These are phyloP conservation scores for Rhynchomys soricoides DNA, from an alignment of 2,113 vertebrate species.

Conservation along the genomic window DNA sequence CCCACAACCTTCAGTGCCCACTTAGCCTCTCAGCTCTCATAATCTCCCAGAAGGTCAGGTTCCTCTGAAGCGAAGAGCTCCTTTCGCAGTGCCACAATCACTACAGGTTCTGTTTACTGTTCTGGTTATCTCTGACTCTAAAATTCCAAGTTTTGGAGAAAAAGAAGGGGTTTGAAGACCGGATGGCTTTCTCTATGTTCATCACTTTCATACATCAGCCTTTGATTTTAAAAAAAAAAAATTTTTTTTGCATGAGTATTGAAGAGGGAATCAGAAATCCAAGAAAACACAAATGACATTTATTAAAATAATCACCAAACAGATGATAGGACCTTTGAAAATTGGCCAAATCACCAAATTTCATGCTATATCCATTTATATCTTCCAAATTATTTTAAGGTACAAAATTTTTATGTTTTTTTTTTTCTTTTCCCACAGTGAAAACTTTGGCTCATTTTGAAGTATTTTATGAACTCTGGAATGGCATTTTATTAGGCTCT, in stretches of 20 bases:
- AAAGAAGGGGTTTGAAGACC: background rate
- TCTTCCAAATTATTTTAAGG: background rate
- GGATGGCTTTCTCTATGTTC: background rate
- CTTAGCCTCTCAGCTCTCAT: background rate
- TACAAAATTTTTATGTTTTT: background rate
- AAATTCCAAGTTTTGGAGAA: background rate
- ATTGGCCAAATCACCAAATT: background rate
- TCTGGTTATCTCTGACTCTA: too few species aligned
- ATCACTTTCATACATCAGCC: background rate
- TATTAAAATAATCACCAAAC: conserved; percentile 44
- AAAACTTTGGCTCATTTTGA: conserved; percentile 56
- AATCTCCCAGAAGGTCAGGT: background rate
- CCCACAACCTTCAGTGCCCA: background rate
- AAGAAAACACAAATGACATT: background rate
- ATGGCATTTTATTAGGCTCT: conserved; percentile 9
- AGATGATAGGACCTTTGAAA: background rate
- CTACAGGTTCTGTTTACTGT: background rate
- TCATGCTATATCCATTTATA: background rate
- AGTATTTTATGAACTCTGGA: conserved; percentile 53
- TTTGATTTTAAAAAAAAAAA: background rate
- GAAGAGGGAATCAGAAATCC: background rate
- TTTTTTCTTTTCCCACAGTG: background rate
- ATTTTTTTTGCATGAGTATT: background rate
- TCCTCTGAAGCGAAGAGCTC: background rate
- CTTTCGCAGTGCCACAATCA: background rate